Evolutionary conservation across 1,140 invertebrate species (phyloP).

Genomic region (Aethina tumida): DNA sequence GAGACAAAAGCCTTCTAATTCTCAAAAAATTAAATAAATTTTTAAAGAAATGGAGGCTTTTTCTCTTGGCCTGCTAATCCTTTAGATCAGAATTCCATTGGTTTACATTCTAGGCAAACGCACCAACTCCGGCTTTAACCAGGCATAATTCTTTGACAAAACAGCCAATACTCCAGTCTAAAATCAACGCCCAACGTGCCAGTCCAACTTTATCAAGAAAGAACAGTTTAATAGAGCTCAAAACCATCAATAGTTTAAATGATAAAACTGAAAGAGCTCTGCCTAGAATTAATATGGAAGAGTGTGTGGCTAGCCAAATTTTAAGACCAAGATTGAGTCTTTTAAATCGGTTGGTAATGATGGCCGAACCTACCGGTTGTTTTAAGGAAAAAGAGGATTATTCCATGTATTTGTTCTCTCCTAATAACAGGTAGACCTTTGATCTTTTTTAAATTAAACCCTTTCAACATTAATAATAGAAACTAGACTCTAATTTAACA

Average conservation of each 20-base stretch:
- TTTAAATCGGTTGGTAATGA: slow-evolving; percentile 14
- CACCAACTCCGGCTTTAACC: slow-evolving; percentile 20
- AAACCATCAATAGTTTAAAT: slow-evolving; percentile 32
- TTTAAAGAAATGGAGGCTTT: too few relatives aligned
- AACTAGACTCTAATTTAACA: too few relatives aligned
- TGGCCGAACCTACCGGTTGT: slow-evolving; percentile 63
- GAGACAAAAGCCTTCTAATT: too few relatives aligned
- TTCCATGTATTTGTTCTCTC: slow-evolving; percentile 78
- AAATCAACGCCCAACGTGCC: slow-evolving; percentile 20
- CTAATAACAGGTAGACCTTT: slow-evolving; percentile 75
- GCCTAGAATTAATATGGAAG: slow-evolving; percentile 30
- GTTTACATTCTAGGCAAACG: slow-evolving; percentile 18
- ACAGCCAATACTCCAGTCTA: slow-evolving; percentile 17
- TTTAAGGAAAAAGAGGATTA: slow-evolving; percentile 79
- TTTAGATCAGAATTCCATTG: too few relatives aligned
- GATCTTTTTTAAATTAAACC: too few relatives aligned
- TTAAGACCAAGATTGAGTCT: slow-evolving; percentile 15
- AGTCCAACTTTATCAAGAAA: slow-evolving; percentile 23
- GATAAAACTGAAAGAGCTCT: slow-evolving; percentile 27
- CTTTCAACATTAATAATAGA: too few relatives aligned
- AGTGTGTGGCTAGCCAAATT: slow-evolving; percentile 12
- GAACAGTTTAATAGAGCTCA: slow-evolving; percentile 25
- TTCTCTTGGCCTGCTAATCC: too few relatives aligned
- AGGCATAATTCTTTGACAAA: slow-evolving; percentile 31
- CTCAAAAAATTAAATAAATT: too few relatives aligned